Evolutionary conservation across 92 coral and sea anemone genomes (phyloP).

Genomic region (Micromussa lordhowensis): DNA sequence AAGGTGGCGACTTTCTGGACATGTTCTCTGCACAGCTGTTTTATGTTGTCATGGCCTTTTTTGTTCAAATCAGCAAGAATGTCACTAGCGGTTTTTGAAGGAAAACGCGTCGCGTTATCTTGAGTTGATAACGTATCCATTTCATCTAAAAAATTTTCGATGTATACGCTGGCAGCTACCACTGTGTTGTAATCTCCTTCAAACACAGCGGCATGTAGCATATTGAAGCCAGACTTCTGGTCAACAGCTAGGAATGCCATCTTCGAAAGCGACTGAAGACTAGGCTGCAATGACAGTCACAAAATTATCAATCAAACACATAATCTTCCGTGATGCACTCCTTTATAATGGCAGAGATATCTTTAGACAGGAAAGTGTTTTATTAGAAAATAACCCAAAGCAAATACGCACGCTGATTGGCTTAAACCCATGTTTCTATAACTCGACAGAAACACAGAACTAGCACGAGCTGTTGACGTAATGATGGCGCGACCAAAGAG

Average conservation of each 20-base stretch:
- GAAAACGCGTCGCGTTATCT: neutral
- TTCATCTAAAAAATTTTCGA: neutral
- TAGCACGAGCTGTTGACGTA: too few species aligned
- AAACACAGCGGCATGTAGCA: slow-evolving; percentile 4
- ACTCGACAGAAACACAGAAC: too few species aligned
- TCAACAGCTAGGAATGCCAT: slow-evolving; percentile 6
- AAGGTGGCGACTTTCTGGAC: neutral
- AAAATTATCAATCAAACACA: neutral
- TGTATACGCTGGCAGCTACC: neutral
- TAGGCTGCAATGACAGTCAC: slow-evolving; percentile 1
- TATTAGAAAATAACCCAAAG: too few species aligned
- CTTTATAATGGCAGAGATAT: neutral
- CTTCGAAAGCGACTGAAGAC: slow-evolving; percentile 2
- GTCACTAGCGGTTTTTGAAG: slow-evolving; percentile 12
- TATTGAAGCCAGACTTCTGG: slow-evolving; percentile 18
- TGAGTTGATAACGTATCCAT: neutral
- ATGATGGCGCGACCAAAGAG: too few species aligned
- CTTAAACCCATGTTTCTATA: too few species aligned
- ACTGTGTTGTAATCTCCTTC: slow-evolving; percentile 7
- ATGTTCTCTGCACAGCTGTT: neutral
- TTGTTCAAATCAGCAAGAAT: neutral
- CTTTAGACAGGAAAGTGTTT: neutral
- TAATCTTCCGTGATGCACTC: neutral
- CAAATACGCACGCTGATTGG: too few species aligned
- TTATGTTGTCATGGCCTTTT: neutral